Base-by-base conservation (phyloP, 1,140 invertebrate species). In the Lasioglossum albipes region DNA sequence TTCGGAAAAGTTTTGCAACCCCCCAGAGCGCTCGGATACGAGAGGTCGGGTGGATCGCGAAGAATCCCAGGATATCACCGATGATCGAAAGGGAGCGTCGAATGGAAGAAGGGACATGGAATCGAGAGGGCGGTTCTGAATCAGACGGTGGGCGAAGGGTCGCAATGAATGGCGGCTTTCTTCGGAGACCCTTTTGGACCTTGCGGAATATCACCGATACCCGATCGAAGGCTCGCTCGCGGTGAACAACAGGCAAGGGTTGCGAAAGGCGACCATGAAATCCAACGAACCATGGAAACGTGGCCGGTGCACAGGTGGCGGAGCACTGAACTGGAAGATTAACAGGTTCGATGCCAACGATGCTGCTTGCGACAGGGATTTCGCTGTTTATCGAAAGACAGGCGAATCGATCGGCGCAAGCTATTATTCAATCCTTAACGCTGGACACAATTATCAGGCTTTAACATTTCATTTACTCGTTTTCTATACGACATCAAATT, bases 151-250 rank as follows among this genome's bases (percentile, higher is more conserved):
- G 59, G 70, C 22, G 22, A 27, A 74, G 70, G 64, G 73, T 81
- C 36, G 59, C 59, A 64, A 52, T 79, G 71, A 82, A 84, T 78
- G 59, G 49, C 64, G 59, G 71, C 66, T 75, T 62, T 41, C 70
- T 74, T 18, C 22, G 77, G 61, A 12, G 49, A 72, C 57, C 20
- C 73, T 82, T 82, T 49, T 45, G 61, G 69, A 67, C 65, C 59
- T 71, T 49, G 67, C 68, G 3, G 45, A 49, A 49, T 10, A 12
- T 42, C 70, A 62, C 31, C 31, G 78, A 67, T 54, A 66, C 59
- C 12, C 57, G 7, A 18, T 61, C 52, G 45, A 81, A 74, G 42
- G 31, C 52, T 64, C 9, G 27, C 57, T 22, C 52, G 2, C n/a
- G 77, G 75, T 57, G 31, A 75, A 69, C 54, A 27, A 67, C 4